phyloP scores from a whole-genome alignment of 2,797 vertebrate genomes.

The Melanotaenia parkinsoni region DNA sequence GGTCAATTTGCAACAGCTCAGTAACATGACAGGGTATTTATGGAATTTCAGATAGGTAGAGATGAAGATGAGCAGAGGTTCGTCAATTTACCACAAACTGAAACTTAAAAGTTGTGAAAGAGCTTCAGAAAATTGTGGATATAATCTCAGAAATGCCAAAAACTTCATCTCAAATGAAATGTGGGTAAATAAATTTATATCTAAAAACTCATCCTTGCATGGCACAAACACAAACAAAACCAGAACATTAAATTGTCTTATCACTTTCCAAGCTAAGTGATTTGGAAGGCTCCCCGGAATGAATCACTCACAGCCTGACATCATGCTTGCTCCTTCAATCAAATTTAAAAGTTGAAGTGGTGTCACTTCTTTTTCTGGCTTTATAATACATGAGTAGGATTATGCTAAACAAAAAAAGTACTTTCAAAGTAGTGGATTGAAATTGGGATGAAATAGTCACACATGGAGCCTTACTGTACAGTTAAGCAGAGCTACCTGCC shows the following conservation, averaged over 20 bases:
- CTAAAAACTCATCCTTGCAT: conserved; percentile 5
- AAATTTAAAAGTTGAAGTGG: conserved; percentile 16
- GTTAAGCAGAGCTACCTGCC: conserved; percentile 32
- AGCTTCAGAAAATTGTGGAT: too few species aligned
- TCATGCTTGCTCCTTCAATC: background rate
- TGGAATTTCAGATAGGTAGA: too few species aligned
- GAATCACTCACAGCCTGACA: conserved; percentile 27
- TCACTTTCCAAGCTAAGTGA: conserved; percentile 40
- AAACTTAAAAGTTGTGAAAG: too few species aligned
- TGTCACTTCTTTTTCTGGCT: background rate
- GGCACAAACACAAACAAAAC: conserved; percentile 6
- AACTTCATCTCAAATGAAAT: conserved; percentile 3
- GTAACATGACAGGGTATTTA: too few species aligned
- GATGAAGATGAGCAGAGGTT: too few species aligned
- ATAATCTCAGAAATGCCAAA: too few species aligned
- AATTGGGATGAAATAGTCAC: conserved; percentile 62
- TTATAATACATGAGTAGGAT: conserved; percentile 16
- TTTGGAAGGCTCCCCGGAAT: conserved; percentile 31
- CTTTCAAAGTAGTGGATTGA: conserved; percentile 29
- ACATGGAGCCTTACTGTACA: conserved; percentile 48
- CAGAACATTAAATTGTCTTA: conserved; percentile 23
- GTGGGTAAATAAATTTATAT: background rate
- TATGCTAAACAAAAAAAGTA: conserved; percentile 3
- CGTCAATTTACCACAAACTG: too few species aligned
- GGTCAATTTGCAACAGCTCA: too few species aligned